Evolutionary conservation across 2,113 vertebrate genomes (phyloP), one percentile per base, ranked within the genome.

Genomic region (Sapajus apella): DNA sequence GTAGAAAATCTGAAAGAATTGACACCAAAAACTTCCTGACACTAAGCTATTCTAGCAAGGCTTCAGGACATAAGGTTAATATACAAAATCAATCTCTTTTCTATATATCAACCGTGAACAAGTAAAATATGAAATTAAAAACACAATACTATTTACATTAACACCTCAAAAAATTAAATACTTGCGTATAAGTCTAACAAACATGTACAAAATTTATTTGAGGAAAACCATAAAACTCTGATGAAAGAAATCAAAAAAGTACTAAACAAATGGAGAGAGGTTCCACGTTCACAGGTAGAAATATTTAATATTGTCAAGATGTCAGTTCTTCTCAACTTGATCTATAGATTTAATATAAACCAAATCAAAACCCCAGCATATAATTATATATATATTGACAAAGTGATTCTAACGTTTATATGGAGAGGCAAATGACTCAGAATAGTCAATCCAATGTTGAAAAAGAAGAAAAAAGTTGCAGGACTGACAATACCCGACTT

Each of bases 111-210:
- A 45, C 56, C 61, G 37, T 40, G 6, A 87, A 86, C 47, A 76
- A 90, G 52, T 76, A n/a, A 35, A 86, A 91, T 56, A 79, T 37
- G 12, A 89, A 91, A 80, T 84, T 84, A 40, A 87, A 83, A 94
- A 50, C 25, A 77, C 17, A 79, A 73, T 14, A 64, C 6, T 6
- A 83, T 76, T 72, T 70, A 52, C 1, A 32, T 94, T 79, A 37
- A 17, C 40, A 77, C 20, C 70, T 77, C 40, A 47, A 58, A 82
- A 91, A 68, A 35, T 82, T 30, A 77, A 73, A 66, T 50, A 50
- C 5, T 75, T 72, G n/a, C 23, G 23, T 30, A 58, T 84, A 61
- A 47, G 47, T 43, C 64, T 84, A 47, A 47, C 16, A 75, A 37
- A 75, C 45, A 37, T 50, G 35, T 27, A 32, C 40, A 64, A 45